Percentiles rank a stretch among this genome's conserved stretches.
Evolutionary conservation across 2,113 vertebrate genomes (phyloP).

Genomic region (Sorex araneus): DNA sequence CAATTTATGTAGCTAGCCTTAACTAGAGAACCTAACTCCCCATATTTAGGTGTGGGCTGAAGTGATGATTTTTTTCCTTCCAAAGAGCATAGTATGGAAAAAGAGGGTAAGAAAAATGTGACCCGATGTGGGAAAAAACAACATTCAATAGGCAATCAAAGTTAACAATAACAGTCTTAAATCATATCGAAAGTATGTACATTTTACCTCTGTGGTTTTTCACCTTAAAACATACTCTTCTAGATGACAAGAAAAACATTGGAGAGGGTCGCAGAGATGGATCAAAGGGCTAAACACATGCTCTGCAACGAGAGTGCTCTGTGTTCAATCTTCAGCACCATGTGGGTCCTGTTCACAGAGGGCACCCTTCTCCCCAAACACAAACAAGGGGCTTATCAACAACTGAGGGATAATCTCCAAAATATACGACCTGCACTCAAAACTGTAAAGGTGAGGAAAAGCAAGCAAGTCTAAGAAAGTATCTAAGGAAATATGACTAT

Average conservation of each 20-base stretch:
- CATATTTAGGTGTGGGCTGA: background rate
- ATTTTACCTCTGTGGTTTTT: background rate
- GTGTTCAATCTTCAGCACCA: background rate
- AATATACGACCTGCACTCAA: background rate
- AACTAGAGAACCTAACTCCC: background rate
- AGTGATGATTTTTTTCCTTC: background rate
- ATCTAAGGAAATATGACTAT: conserved; percentile 1
- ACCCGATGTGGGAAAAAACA: too few species aligned
- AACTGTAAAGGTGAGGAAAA: conserved; percentile 29
- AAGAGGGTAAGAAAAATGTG: background rate
- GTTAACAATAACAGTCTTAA: background rate
- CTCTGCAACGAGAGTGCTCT: too few species aligned
- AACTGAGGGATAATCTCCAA: background rate
- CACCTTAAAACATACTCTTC: background rate
- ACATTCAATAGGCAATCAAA: background rate
- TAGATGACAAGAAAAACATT: background rate
- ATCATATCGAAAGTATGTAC: background rate
- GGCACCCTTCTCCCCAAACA: background rate
- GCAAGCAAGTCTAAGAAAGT: conserved; percentile 52
- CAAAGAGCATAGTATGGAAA: background rate
- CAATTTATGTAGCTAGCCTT: background rate
- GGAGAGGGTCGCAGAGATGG: background rate
- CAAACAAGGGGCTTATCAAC: background rate
- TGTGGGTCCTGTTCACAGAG: background rate
- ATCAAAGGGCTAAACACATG: too few species aligned